These are phyloP conservation scores for Dasysyrphus tricinctus DNA, from an alignment of 2,888 invertebrate species.

Conservation along the genomic window DNA sequence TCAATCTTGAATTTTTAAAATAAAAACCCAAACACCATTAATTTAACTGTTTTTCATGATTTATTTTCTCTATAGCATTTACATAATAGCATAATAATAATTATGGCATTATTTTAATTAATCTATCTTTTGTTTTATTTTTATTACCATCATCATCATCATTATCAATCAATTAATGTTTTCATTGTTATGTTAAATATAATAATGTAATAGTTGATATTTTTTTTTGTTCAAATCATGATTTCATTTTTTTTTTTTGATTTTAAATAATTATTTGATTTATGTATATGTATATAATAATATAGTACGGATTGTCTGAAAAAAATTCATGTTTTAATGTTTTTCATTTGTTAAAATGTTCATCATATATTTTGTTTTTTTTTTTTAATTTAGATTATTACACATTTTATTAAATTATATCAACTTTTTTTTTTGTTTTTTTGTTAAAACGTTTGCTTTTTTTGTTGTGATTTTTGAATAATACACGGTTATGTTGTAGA, in stretches of 20 bases:
- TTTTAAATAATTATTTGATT: slow-evolving; percentile 73
- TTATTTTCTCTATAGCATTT: slow-evolving; percentile 76
- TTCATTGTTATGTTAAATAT: slow-evolving; percentile 67
- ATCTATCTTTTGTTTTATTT: slow-evolving; percentile 62
- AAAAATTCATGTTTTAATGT: slow-evolving; percentile 75
- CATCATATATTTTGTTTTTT: slow-evolving; percentile 31
- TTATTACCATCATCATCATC: slow-evolving; percentile 38
- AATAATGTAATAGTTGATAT: slow-evolving; percentile 68
- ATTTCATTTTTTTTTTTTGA: slow-evolving; percentile 54
- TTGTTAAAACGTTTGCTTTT: slow-evolving; percentile 77
- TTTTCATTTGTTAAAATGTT: slow-evolving; percentile 44
- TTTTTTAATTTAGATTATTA: slow-evolving; percentile 60
- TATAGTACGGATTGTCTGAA: slow-evolving; percentile 77
- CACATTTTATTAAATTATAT: slow-evolving; percentile 39
- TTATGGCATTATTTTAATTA: slow-evolving; percentile 75
- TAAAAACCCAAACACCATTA: slow-evolving; percentile 16
- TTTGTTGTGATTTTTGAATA: slow-evolving; percentile 75
- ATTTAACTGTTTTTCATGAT: slow-evolving; percentile 73
- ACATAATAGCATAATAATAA: slow-evolving; percentile 76
- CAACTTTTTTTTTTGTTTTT: slow-evolving; percentile 74
- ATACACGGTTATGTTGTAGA: slow-evolving; percentile 79
- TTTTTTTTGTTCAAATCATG: slow-evolving; percentile 45
- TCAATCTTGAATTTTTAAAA: background rate
- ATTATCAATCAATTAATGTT: slow-evolving; percentile 66
- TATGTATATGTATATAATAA: slow-evolving; percentile 59